Evolutionary conservation across 2,797 vertebrate species (phyloP).

Genomic region (Squalus acanthias): DNA sequence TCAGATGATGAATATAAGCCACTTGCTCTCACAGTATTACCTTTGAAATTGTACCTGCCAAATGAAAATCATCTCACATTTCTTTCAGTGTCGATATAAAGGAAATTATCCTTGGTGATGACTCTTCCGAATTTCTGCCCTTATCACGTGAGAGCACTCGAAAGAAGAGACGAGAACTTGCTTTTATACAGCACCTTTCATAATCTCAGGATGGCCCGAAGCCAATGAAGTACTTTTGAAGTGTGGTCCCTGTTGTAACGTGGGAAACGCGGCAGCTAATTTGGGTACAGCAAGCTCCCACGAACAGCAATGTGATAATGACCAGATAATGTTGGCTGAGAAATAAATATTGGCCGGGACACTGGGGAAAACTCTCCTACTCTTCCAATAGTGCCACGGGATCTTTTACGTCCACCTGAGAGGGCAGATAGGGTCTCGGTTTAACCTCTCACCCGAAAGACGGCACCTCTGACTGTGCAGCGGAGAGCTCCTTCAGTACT

Average conservation of each 20-base stretch:
- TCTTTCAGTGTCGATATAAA: background rate
- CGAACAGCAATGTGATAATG: background rate
- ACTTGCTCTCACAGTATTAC: background rate
- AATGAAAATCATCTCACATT: background rate
- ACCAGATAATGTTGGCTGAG: background rate
- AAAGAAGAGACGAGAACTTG: background rate
- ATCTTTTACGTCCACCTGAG: background rate
- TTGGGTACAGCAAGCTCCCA: background rate
- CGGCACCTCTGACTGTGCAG: too few species aligned
- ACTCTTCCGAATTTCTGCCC: background rate
- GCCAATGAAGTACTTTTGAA: background rate
- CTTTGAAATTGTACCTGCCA: background rate
- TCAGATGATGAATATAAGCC: background rate
- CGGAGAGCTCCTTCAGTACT: background rate
- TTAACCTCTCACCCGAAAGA: background rate
- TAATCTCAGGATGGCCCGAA: background rate
- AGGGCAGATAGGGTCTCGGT: background rate
- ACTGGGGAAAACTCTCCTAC: background rate
- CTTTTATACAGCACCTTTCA: background rate
- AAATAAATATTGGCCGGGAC: background rate
- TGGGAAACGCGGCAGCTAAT: background rate
- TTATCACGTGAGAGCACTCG: background rate
- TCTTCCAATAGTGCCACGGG: background rate
- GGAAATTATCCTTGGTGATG: background rate
- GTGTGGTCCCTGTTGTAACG: background rate